phyloP scores from a whole-genome alignment of 2,797 vertebrate genomes.

The Argyrosomus regius region DNA sequence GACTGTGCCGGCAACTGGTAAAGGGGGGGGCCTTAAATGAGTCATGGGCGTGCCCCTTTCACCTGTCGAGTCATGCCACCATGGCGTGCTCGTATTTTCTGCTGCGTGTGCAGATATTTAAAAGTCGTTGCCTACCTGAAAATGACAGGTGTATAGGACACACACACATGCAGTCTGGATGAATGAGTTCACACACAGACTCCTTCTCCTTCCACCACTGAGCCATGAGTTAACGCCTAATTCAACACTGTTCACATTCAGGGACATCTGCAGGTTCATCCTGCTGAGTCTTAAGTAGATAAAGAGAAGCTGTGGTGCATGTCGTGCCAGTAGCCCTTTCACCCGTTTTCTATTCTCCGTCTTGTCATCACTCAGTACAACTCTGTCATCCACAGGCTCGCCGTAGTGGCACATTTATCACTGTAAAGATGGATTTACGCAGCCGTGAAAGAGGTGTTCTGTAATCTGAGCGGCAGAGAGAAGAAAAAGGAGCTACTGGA shows the following conservation, averaged over 20 bases:
- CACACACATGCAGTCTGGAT: neutral
- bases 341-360: conserved; percentile 36
- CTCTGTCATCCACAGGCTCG: conserved; percentile 39
- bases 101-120: conserved; percentile 20
- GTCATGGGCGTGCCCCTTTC: conserved; percentile 75
- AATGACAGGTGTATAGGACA: conserved; percentile 27
- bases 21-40: conserved; percentile 54
- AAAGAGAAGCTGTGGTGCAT: conserved; percentile 38
- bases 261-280: conserved; percentile 47
- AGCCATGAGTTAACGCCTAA: conserved; percentile 30
- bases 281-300: conserved; percentile 34
- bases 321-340: conserved; percentile 28
- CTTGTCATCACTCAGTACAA: conserved; percentile 49
- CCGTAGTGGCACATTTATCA: conserved; percentile 53
- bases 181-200: conserved; percentile 12
- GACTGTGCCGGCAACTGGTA: conserved; percentile 45
- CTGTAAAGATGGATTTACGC: conserved; percentile 46
- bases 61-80: conserved; percentile 80
- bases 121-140: neutral
- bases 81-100: conserved; percentile 45
- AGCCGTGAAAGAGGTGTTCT: conserved; percentile 48
- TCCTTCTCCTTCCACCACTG: conserved; percentile 1
- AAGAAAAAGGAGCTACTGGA: conserved; percentile 38
- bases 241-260: conserved; percentile 36
- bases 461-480: conserved; percentile 32